phyloP scores from a whole-genome alignment of 2,888 invertebrate species.

The Melieria picta region DNA sequence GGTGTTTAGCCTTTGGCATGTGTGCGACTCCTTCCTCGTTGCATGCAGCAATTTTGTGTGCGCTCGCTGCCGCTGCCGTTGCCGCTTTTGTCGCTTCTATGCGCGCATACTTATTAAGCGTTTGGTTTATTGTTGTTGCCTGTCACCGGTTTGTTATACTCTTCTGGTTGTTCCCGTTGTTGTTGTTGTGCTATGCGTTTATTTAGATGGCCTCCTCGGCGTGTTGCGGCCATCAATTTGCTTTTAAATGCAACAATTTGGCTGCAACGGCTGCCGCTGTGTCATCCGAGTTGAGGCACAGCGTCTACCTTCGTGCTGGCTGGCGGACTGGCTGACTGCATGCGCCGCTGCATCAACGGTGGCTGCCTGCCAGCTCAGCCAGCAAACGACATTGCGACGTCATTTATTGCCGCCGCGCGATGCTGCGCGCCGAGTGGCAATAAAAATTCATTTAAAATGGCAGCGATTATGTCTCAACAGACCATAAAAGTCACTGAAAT shows the following conservation, averaged over 20 bases:
- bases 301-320: conserved; percentile 6
- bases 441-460: conserved; percentile 67
- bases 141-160: background rate
- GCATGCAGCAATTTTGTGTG: conserved; percentile 10
- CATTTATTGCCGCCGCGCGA: conserved; percentile 27
- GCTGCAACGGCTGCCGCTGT: conserved; percentile 37
- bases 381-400: conserved; percentile 22
- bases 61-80: conserved; percentile 16
- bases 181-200: conserved; percentile 47
- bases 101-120: conserved; percentile 54
- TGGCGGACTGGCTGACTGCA: conserved; percentile 13
- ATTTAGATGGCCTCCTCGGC: conserved; percentile 16
- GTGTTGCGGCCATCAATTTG: conserved; percentile 59
- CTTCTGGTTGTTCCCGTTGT: conserved; percentile 36
- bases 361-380: background rate
- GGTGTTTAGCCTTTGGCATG: conserved; percentile 27
- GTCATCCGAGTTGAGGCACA: conserved; percentile 18
- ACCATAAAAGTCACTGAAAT: conserved; percentile 66
- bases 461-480: conserved; percentile 67
- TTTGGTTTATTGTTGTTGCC: conserved; percentile 50
- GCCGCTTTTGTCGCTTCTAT: conserved; percentile 34
- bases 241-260: conserved; percentile 55
- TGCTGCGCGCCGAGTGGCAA: conserved; percentile 51
- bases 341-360: background rate
- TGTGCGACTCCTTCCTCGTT: background rate